Evolutionary conservation across 2,888 invertebrate species (phyloP).

Genomic region (Pterostichus niger): DNA sequence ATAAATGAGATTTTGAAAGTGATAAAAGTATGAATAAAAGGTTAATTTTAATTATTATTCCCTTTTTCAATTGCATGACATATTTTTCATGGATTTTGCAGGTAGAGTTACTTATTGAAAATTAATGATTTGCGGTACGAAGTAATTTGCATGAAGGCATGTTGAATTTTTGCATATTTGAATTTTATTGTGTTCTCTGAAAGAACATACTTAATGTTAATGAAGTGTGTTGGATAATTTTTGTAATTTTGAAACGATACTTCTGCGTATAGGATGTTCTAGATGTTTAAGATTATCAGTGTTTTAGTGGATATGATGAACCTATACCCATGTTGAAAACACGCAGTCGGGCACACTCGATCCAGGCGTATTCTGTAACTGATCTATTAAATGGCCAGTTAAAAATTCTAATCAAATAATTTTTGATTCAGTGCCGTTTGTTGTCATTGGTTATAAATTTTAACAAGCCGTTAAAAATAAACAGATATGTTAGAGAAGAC

Average conservation of each 20-base stretch:
- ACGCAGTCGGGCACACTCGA: conserved; percentile 25
- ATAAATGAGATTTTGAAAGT: conserved; percentile 55
- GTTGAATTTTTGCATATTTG: conserved; percentile 47
- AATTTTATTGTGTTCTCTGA: conserved; percentile 29
- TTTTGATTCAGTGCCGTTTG: too few relatives aligned
- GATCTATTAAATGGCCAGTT: too few relatives aligned
- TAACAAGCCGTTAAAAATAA: too few relatives aligned
- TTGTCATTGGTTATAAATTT: too few relatives aligned
- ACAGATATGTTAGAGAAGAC: too few relatives aligned
- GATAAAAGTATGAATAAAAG: conserved; percentile 55
- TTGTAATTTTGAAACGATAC: conserved; percentile 36
- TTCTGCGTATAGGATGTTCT: conserved; percentile 42
- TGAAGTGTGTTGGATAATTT: conserved; percentile 21
- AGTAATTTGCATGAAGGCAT: conserved; percentile 53
- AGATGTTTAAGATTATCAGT: conserved; percentile 45
- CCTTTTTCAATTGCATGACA: conserved; percentile 60
- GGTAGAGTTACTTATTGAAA: conserved; percentile 59
- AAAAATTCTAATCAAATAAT: too few relatives aligned
- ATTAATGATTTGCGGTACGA: conserved; percentile 51
- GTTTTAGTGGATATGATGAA: conserved; percentile 42
- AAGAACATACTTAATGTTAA: conserved; percentile 30
- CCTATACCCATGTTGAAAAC: conserved; percentile 43
- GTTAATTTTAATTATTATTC: conserved; percentile 53
- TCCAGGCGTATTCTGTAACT: too few relatives aligned
- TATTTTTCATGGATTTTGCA: conserved; percentile 63